These are phyloP conservation scores for Hipposideros armiger DNA, from an alignment of 2,113 vertebrate genomes.

Conservation along the genomic window DNA sequence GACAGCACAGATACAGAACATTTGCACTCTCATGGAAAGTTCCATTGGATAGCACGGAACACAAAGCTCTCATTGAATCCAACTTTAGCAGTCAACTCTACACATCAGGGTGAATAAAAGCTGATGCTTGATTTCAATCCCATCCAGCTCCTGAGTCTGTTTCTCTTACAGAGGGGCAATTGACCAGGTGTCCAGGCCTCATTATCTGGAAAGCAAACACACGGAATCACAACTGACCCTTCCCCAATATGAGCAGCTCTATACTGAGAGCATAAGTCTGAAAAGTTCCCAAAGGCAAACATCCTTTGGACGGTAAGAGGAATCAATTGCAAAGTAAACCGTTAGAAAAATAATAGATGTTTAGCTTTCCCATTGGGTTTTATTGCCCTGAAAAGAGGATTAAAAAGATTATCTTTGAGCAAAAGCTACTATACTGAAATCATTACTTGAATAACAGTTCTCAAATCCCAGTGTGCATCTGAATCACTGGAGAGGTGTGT, in stretches of 20 bases:
- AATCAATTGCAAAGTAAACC: slow-evolving; percentile 36
- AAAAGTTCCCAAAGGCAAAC: neutral
- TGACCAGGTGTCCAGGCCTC: neutral
- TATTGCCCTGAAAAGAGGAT: neutral
- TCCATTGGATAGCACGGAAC: neutral
- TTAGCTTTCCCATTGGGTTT: neutral
- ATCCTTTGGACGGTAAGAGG: neutral
- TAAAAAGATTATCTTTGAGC: neutral
- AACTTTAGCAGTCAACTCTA: neutral
- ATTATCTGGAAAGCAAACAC: slow-evolving; percentile 19
- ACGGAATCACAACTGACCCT: neutral
- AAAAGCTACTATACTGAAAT: neutral
- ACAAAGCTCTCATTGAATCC: neutral
- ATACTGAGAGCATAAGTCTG: neutral
- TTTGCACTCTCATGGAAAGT: neutral
- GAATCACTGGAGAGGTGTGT: neutral
- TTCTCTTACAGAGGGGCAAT: neutral
- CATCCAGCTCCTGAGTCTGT: neutral
- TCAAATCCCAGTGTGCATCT: neutral
- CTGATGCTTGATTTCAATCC: neutral
- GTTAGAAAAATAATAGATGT: neutral
- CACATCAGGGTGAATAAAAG: neutral
- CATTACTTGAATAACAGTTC: neutral
- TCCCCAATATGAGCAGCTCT: neutral
- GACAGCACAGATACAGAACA: neutral